Evolutionary conservation across 1,140 invertebrate species (phyloP).

Genomic region (Papilio helenus): DNA sequence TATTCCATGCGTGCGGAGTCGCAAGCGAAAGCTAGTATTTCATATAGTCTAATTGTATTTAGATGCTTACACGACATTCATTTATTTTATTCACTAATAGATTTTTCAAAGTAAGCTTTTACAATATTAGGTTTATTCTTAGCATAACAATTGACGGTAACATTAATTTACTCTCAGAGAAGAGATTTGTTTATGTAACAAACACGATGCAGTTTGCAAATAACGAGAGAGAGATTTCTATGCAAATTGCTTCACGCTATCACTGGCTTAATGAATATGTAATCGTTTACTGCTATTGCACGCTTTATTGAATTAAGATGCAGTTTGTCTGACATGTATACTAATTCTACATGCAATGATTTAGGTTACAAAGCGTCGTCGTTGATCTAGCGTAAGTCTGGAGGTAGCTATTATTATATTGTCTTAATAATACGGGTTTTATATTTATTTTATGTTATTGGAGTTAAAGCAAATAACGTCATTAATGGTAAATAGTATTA

Average conservation of each 20-base stretch:
- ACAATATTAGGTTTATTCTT: background rate
- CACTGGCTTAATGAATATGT: conserved; percentile 2
- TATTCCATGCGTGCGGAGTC: no score
- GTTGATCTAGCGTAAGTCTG: background rate
- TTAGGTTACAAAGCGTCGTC: background rate
- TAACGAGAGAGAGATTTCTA: background rate
- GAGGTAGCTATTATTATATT: no score
- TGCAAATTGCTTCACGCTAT: background rate
- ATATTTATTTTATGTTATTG: no score
- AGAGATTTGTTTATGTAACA: background rate
- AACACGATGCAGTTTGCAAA: background rate
- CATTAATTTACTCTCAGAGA: background rate
- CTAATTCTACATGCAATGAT: background rate
- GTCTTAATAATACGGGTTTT: no score
- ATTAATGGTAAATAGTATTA: no score
- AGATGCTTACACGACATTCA: no score
- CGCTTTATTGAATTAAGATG: background rate
- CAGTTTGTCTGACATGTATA: background rate
- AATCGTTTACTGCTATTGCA: background rate
- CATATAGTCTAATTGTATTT: no score
- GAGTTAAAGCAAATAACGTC: no score
- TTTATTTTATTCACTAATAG: no score
- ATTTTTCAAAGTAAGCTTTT: no score
- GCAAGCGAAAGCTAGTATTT: no score
- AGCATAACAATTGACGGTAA: no score